Conservation (phyloP, 2,888 invertebrate species). For the Rhimphoctona megacephalus region DNA sequence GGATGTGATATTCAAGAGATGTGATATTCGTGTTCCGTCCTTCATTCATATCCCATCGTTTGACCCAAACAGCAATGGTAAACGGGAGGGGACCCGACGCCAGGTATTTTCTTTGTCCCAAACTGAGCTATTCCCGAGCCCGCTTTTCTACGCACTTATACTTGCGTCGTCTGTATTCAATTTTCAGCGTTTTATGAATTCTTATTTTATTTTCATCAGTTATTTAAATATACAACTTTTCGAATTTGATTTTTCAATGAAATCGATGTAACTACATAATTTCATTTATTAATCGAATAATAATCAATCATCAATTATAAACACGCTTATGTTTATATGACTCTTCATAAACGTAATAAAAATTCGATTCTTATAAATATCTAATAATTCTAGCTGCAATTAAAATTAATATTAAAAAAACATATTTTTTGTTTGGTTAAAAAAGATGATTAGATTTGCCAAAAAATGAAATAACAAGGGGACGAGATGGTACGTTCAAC, state of each 20-base stretch:
- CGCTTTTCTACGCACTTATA: slow-evolving; percentile 12
- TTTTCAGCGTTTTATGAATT: neutral
- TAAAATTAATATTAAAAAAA: neutral
- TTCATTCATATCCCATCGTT: slow-evolving; percentile 35
- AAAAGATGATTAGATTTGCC: neutral
- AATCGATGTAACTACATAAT: neutral
- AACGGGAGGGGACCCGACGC: slow-evolving; percentile 9
- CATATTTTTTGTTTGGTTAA: neutral
- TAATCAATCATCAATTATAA: neutral
- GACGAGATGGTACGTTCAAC: neutral
- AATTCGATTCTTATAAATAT: no score
- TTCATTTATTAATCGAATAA: neutral
- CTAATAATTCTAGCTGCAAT: neutral
- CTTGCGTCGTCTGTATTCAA: slow-evolving; percentile 16
- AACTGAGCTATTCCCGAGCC: neutral
- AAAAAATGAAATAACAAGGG: slow-evolving; percentile 4
- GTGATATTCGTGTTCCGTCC: slow-evolving; percentile 20
- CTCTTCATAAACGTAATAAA: neutral
- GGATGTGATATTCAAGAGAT: neutral
- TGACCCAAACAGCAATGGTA: slow-evolving; percentile 33
- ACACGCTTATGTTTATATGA: neutral
- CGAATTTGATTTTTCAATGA: neutral
- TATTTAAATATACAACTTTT: neutral
- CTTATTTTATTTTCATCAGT: neutral
- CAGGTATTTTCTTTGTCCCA: slow-evolving; percentile 52